Base-by-base conservation (phyloP, 2,888 invertebrate species). In the Tetropium fuscum region DNA sequence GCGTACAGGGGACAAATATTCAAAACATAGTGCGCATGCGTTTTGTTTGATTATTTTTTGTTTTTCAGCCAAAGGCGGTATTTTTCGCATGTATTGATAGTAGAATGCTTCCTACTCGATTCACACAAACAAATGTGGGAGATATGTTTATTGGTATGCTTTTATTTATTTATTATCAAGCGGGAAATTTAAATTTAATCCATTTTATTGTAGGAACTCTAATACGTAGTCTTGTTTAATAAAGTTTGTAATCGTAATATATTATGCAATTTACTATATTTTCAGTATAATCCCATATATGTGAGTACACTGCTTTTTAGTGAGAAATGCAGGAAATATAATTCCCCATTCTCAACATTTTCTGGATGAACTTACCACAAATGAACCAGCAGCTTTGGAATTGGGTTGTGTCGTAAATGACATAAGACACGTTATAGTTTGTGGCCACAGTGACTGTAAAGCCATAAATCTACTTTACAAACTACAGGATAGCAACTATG, bases 61-160 rank as follows among this genome's bases (percentile, higher is more conserved):
- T 48, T 79, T 86, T 87, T 79, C 83, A 98, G 95, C 98, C 98
- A 11, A 94, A 95, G 86, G 96, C 97, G 65, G 92, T 98, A 63
- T 95, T 98, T 84, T 97, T 98, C 83, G 95, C 97, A 36, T 98
- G 98, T 82, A 97, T 98, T 92, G 98, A 98, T 87, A 95, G 95
- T 81, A 87, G 98, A 83, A 95, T 98, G 92, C 91, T 97, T 73
- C 97, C 98, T 16, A 95, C 97, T 58, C 87, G 95, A 80, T 96
- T 97, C 81, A 96, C 96, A 54, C 93, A 95, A 85, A 95, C 95
- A 53, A 91, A 95, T 82, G 94, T 97, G 65, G 98, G 98, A 40
- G 97, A 98, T 81, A 97, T 97, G 95, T 98, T 97, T 85, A 93
- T 98, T 73, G 93, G 94, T 94, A 84, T 81, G 38, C 15, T 15